Evolutionary conservation across 2,113 vertebrate genomes (phyloP), one percentile per base, ranked within the genome.

Genomic region (Entelurus aequoreus): DNA sequence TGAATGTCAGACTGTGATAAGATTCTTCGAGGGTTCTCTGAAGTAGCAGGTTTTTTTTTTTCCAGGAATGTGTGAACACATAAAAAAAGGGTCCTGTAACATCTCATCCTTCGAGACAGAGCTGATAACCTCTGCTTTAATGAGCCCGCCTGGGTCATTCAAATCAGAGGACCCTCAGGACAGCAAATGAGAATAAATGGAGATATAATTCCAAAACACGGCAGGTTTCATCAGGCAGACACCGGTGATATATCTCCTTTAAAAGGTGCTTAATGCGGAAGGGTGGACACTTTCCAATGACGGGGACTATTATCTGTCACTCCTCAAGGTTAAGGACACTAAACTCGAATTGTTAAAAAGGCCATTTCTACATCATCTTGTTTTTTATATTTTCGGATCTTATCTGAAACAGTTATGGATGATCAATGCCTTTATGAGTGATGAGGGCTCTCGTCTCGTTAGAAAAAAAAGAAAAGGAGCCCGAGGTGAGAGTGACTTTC

Each of bases 341-440:
- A 77, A 79, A 86, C 78, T 78, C 75, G 85, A 84, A 87, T 86
- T 81, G 82, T 77, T 87, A 87, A 88, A 79, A 74, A 87, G 85
- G 72, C 69, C 63, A 81, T 75, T 86, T 86, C 72, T 66, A 71
- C 71, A 70, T 68, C 61, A 82, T 69, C 77, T 81, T 66, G 71
- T 72, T 63, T 60, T 10, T 21, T 52, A 28, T 51, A 10, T 16
- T 44, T 77, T 89, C 85, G 88, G 82, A 87, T 88, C 85, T 81
- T 86, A 88, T 88, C 85, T 78, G 65, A 85, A 81, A 79, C 69
- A 54, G 72, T 89, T 89, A 89, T 88, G 88, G 83, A 90, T 89
- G 86, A 89, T 89, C 87, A 87, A 77, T 86, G 90, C 90, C 88
- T 87, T 88, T 82, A 87, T 91, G 87, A 90, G 84, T 82, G 85